Evolutionary conservation across 2,797 vertebrate species (phyloP).

Genomic region (Chloroceryle inda): DNA sequence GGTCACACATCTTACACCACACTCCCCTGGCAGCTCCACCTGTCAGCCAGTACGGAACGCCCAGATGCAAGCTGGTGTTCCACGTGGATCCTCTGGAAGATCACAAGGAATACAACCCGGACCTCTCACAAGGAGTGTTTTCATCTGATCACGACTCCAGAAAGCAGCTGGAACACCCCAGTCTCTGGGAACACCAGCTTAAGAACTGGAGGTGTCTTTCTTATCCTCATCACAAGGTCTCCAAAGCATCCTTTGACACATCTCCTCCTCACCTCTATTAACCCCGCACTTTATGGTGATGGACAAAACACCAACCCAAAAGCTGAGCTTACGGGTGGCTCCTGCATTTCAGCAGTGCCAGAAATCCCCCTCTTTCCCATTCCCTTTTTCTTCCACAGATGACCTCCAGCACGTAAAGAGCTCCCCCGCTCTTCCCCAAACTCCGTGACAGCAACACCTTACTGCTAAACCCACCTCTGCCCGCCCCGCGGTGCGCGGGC

Average conservation of each 20-base stretch:
- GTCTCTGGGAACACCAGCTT: background rate
- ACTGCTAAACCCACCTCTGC: background rate
- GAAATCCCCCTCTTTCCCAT: background rate
- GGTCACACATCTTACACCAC: background rate
- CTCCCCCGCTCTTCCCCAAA: background rate
- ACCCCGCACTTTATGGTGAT: background rate
- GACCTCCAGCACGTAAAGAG: background rate
- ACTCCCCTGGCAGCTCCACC: accelerated
- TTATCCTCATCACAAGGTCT: background rate
- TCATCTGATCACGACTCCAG: background rate
- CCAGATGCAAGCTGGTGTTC: background rate
- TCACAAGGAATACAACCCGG: background rate
- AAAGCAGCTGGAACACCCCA: background rate
- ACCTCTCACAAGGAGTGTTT: background rate
- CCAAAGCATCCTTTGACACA: background rate
- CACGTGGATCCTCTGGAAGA: background rate
- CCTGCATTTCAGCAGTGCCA: background rate
- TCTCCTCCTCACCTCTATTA: background rate
- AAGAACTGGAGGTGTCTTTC: background rate
- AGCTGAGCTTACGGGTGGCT: background rate
- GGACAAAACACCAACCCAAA: background rate
- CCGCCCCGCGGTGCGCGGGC: background rate
- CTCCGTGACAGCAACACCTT: background rate
- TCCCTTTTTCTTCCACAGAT: background rate
- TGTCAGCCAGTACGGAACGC: background rate